Conservation (phyloP, 2,888 invertebrate genomes). For the Encarsia formosa region DNA sequence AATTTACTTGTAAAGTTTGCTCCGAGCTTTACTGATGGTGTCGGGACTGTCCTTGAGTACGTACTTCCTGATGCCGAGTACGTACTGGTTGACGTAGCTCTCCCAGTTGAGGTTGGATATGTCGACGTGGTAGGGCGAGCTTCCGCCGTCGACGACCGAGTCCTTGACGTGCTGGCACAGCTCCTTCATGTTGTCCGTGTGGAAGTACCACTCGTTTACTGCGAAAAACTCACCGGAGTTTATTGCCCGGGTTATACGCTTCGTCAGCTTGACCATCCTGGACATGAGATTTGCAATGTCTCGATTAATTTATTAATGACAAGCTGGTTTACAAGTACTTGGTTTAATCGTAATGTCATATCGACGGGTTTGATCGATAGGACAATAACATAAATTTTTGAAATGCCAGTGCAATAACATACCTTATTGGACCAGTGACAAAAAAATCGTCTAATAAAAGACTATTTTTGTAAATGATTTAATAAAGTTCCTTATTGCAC, state of each 20-base stretch:
- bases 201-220: conserved; percentile 78
- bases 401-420: too few relatives aligned
- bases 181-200: conserved; percentile 60
- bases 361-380: too few relatives aligned
- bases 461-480: too few relatives aligned
- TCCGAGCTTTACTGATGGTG: conserved; percentile 62
- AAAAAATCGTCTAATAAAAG: too few relatives aligned
- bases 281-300: conserved; percentile 19
- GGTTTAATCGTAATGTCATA: too few relatives aligned
- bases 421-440: too few relatives aligned
- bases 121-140: conserved; percentile 60
- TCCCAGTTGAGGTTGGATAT: conserved; percentile 71
- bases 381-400: too few relatives aligned
- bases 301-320: too few relatives aligned
- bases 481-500: too few relatives aligned
- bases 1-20: conserved; percentile 62
- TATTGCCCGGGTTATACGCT: conserved; percentile 73
- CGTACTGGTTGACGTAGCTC: conserved; percentile 72
- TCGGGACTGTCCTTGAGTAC: conserved; percentile 73
- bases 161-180: conserved; percentile 56
- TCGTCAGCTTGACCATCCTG: conserved; percentile 82
- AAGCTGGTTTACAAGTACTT: too few relatives aligned
- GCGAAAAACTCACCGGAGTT: conserved; percentile 81
- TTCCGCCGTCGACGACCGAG: conserved; percentile 56
- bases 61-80: conserved; percentile 78